Conservation (phyloP, 1,140 invertebrate species). For the Halesus radiatus region DNA sequence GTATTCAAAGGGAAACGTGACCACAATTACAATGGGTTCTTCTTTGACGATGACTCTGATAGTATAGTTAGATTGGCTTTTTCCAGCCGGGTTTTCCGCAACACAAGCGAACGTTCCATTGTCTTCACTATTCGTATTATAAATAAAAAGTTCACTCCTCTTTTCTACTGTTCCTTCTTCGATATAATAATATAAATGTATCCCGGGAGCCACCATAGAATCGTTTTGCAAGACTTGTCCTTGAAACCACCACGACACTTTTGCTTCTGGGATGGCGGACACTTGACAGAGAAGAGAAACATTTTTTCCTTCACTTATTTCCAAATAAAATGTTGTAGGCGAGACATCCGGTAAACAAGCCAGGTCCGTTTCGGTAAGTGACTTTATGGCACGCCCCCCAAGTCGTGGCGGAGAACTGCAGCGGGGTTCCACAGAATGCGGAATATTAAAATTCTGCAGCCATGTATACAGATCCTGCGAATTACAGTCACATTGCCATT, state of each 20-base stretch:
- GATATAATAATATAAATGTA: conserved; percentile 77
- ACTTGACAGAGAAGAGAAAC: conserved; percentile 84
- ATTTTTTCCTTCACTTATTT: conserved; percentile 84
- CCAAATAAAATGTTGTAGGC: conserved; percentile 78
- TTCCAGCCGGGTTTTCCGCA: conserved; percentile 86
- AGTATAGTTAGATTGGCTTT: conserved; percentile 81
- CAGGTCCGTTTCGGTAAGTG: conserved; percentile 79
- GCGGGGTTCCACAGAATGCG: conserved; percentile 81
- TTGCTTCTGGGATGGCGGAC: conserved; percentile 82
- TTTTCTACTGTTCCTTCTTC: conserved; percentile 80
- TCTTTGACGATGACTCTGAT: conserved; percentile 81
- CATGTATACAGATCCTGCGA: conserved; percentile 82
- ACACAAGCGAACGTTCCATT: conserved; percentile 87
- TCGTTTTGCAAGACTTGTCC: conserved; percentile 82
- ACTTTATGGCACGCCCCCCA: conserved; percentile 77
- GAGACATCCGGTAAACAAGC: conserved; percentile 86
- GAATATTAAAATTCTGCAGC: conserved; percentile 81
- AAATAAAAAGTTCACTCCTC: conserved; percentile 82
- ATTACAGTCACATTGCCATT: conserved; percentile 90
- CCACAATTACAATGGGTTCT: conserved; percentile 76
- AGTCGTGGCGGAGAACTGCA: conserved; percentile 81
- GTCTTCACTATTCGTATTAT: conserved; percentile 80
- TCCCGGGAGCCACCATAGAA: conserved; percentile 74
- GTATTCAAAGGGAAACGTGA: conserved; percentile 77
- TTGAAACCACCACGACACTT: conserved; percentile 85